A percentile compares a stretch with the other conserved stretches of the same genome.
These are phyloP conservation scores for Drosophila ironensis DNA, from an alignment of 1,140 invertebrate genomes.

Conservation along the genomic window DNA sequence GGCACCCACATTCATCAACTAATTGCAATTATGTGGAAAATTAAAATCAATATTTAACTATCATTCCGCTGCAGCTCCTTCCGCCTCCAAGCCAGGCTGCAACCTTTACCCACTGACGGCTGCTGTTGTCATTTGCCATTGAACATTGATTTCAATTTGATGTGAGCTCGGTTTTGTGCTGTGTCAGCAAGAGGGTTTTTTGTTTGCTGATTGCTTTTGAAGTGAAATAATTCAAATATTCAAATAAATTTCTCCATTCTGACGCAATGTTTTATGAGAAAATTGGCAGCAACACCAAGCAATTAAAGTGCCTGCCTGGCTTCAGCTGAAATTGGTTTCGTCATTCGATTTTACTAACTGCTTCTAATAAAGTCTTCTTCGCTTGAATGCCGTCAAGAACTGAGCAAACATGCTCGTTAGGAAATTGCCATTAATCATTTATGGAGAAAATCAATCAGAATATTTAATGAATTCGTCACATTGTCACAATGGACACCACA, in stretches of 20 bases:
- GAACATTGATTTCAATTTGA: conserved; percentile 50
- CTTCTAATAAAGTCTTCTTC: no score
- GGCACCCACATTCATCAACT: conserved; percentile 53
- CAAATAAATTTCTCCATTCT: background rate
- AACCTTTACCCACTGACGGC: background rate
- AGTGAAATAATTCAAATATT: background rate
- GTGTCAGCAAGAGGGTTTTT: conserved; percentile 23
- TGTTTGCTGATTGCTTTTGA: conserved; percentile 9
- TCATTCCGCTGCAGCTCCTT: conserved; percentile 17
- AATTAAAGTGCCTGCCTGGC: no score
- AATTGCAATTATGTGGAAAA: conserved; percentile 75
- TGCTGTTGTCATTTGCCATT: conserved; percentile 44
- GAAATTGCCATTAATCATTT: conserved; percentile 23
- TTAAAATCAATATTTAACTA: conserved; percentile 69
- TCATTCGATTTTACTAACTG: no score
- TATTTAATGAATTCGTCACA: conserved; percentile 31
- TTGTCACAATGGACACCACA: conserved; percentile 18
- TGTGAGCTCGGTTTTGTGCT: conserved; percentile 19
- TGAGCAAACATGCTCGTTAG: no score
- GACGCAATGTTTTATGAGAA: background rate
- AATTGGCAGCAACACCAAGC: no score
- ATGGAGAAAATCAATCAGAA: conserved; percentile 25
- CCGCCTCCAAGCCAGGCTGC: no score
- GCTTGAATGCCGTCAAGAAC: no score
- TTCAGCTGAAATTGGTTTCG: no score